Evolutionary conservation across 1,140 invertebrate species (phyloP).

Genomic region (Habropoda laboriosa): DNA sequence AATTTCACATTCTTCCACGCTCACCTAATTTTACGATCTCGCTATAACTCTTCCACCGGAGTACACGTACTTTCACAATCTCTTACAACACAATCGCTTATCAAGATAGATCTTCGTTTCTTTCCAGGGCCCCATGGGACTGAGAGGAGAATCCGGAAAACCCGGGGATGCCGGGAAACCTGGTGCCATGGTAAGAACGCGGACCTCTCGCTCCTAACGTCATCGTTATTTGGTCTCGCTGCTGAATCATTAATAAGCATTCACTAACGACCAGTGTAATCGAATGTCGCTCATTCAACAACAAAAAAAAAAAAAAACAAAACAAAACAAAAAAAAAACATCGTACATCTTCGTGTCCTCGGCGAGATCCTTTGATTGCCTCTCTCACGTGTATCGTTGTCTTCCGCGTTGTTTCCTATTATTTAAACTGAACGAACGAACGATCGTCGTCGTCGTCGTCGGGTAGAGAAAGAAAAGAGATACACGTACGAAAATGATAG

Average conservation of each 20-base stretch:
- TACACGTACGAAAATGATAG: neutral
- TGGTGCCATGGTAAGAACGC: conserved; percentile 88
- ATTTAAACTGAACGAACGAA: conserved; percentile 25
- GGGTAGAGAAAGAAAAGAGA: neutral
- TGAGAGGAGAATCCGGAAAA: conserved; percentile 90
- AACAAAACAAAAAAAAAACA: no score
- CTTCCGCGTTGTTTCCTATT: conserved; percentile 34
- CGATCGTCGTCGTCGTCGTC: neutral
- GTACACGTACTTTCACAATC: no score
- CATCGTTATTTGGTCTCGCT: conserved; percentile 77
- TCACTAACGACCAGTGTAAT: conserved; percentile 65
- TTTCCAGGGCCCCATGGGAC: conserved; percentile 92
- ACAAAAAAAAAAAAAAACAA: no score
- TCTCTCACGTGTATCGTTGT: conserved; percentile 41
- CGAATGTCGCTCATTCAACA: conserved; percentile 46
- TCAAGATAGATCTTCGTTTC: conserved; percentile 51
- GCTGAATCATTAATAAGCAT: conserved; percentile 71
- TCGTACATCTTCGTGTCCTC: conserved; percentile 35
- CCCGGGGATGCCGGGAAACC: conserved; percentile 89
- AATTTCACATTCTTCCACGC: no score
- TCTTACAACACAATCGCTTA: neutral
- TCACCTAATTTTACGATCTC: no score
- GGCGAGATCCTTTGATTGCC: conserved; percentile 51
- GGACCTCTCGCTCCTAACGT: conserved; percentile 79
- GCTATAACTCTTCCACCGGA: no score